Percentiles rank a stretch among this genome's conserved stretches.
These are phyloP conservation scores for Tragulus kanchil DNA, from an alignment of 2,113 vertebrate species.

Conservation along the genomic window DNA sequence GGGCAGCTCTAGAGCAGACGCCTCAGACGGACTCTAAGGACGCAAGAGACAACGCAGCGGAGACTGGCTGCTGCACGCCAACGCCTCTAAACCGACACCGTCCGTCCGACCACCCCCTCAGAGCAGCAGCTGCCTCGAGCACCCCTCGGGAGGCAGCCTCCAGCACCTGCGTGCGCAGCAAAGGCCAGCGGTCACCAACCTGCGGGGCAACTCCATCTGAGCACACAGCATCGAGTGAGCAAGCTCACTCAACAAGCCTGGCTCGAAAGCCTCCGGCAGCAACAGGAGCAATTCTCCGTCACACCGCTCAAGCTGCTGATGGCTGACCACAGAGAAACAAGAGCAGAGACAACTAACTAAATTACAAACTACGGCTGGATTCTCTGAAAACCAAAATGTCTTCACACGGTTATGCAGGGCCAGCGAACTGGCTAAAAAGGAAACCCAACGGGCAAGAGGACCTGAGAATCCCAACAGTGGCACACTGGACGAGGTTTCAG, in stretches of 20 bases:
- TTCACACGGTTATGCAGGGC: too few relatives aligned
- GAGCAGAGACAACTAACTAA: fast-evolving
- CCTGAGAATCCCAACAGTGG: fast-evolving
- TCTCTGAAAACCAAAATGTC: too few relatives aligned
- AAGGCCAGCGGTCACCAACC: fast-evolving
- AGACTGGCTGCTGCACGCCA: too few relatives aligned
- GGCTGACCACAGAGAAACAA: not conserved
- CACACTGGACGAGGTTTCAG: fast-evolving
- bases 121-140: not conserved
- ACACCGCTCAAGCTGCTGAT: too few relatives aligned
- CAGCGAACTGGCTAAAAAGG: fast-evolving
- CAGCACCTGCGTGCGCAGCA: fast-evolving
- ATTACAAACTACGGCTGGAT: not conserved
- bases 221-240: not conserved
- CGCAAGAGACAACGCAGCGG: not conserved
- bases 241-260: not conserved
- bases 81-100: not conserved
- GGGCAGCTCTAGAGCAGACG: not conserved
- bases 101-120: not conserved
- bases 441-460: not conserved
- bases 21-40: too few relatives aligned
- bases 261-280: not conserved
- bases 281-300: fast-evolving
- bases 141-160: too few relatives aligned
- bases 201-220: not conserved